phyloP scores from a whole-genome alignment of 1,140 invertebrate genomes.

The Diploscapter pachys region DNA sequence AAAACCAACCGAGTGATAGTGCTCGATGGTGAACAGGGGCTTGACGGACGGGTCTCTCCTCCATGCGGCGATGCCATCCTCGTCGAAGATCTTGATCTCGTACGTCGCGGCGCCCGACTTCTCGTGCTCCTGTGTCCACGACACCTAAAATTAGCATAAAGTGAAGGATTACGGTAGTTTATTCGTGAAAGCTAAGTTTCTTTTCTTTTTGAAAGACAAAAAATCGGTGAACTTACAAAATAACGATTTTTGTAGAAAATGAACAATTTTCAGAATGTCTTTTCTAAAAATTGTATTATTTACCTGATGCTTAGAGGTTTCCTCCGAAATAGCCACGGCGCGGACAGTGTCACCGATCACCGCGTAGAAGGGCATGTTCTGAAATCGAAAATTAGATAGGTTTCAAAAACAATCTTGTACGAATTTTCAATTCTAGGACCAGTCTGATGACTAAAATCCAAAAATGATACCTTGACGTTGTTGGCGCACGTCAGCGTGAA shows the following conservation, averaged over 20 bases:
- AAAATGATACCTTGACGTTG: slow-evolving; percentile 43
- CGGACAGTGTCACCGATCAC: slow-evolving; percentile 43
- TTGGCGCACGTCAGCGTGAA: slow-evolving; percentile 59
- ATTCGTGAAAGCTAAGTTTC: background rate
- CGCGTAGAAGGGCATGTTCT: slow-evolving; percentile 52
- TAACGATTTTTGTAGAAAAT: background rate
- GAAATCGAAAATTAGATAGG: slow-evolving; percentile 13
- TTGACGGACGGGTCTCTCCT: slow-evolving; percentile 52
- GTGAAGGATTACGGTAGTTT: background rate
- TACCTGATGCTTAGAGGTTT: slow-evolving; percentile 56
- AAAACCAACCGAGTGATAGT: slow-evolving; percentile 52
- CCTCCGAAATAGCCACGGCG: slow-evolving; percentile 50
- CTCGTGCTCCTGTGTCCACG: slow-evolving; percentile 44
- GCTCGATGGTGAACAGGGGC: slow-evolving; percentile 59
- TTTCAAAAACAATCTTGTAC: background rate
- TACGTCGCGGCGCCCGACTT: slow-evolving; percentile 50
- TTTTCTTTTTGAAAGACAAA: background rate
- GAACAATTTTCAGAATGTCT: background rate
- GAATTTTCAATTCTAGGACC: background rate
- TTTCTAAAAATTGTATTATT: slow-evolving; percentile 4
- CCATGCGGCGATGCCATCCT: slow-evolving; percentile 45
- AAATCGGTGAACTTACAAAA: background rate
- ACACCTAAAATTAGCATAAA: slow-evolving; percentile 6
- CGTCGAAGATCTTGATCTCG: slow-evolving; percentile 51
- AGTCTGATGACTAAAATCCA: background rate